Conservation (phyloP, 2,888 invertebrate species). For the Drosophila seclusa region DNA sequence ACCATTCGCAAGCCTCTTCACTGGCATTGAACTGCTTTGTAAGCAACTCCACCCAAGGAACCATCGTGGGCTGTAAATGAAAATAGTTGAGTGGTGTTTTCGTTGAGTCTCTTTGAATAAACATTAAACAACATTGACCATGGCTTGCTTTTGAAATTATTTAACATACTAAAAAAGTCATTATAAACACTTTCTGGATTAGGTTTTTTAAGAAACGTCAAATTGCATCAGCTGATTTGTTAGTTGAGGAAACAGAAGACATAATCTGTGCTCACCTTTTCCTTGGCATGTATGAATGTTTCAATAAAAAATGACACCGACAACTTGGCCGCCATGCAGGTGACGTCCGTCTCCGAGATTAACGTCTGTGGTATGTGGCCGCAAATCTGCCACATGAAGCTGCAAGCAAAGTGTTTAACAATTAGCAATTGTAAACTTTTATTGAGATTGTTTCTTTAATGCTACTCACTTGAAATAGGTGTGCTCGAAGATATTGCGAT, state of each 20-base stretch:
- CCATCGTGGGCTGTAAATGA: conserved; percentile 92
- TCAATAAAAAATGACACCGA: conserved; percentile 98
- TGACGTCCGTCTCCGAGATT: conserved; percentile 91
- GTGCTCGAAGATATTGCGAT: conserved; percentile 98
- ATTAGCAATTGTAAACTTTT: not conserved
- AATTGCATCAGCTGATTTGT: not conserved
- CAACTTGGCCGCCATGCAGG: conserved; percentile 93
- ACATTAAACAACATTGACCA: not conserved
- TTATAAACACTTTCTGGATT: not conserved
- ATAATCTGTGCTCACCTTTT: conserved; percentile 88
- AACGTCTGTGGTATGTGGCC: conserved; percentile 96
- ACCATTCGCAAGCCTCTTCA: conserved; percentile 95
- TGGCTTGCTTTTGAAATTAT: not conserved
- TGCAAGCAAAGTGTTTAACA: conserved; percentile 82
- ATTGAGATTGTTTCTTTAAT: not conserved
- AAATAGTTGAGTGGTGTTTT: not conserved
- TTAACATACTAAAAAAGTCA: not conserved
- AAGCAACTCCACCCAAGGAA: conserved; percentile 97
- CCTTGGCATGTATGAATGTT: conserved; percentile 98
- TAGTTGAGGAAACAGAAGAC: not conserved
- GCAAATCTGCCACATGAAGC: conserved; percentile 98
- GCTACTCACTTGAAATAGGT: conserved; percentile 94
- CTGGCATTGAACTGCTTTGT: conserved; percentile 98
- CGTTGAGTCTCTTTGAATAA: not conserved
- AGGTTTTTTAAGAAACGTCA: not conserved